Conservation (phyloP, 2,113 vertebrate species). For the Vimba vimba region DNA sequence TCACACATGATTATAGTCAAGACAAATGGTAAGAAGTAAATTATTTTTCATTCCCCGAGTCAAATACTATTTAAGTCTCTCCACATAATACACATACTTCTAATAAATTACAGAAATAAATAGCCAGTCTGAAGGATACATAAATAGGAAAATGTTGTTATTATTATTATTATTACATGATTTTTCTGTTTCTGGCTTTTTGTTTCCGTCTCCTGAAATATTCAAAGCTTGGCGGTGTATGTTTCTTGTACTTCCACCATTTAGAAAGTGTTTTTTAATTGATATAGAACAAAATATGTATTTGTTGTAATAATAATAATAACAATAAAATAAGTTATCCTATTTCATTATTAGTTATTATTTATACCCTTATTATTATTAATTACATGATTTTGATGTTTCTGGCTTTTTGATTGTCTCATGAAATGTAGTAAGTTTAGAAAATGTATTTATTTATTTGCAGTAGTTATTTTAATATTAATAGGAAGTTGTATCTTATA, state of each 20-base stretch:
- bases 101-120: slow-evolving; percentile 2
- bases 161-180: not conserved
- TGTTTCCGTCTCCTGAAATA: not conserved
- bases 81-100: not conserved
- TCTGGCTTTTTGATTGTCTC: no score
- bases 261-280: not conserved
- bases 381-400: no score
- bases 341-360: no score
- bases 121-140: not conserved
- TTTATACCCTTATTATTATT: no score
- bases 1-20: slow-evolving; percentile 37
- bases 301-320: no score
- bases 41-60: not conserved
- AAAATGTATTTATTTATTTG: no score
- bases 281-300: no score
- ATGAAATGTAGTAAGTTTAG: no score
- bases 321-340: no score
- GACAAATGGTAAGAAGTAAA: not conserved
- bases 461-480: no score
- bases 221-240: not conserved
- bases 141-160: not conserved
- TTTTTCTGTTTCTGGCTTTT: no score
- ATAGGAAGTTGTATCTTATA: no score
- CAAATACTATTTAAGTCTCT: not conserved
- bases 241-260: not conserved